Conservation (phyloP, 2,797 vertebrate species). For the Megalops cyprinoides region DNA sequence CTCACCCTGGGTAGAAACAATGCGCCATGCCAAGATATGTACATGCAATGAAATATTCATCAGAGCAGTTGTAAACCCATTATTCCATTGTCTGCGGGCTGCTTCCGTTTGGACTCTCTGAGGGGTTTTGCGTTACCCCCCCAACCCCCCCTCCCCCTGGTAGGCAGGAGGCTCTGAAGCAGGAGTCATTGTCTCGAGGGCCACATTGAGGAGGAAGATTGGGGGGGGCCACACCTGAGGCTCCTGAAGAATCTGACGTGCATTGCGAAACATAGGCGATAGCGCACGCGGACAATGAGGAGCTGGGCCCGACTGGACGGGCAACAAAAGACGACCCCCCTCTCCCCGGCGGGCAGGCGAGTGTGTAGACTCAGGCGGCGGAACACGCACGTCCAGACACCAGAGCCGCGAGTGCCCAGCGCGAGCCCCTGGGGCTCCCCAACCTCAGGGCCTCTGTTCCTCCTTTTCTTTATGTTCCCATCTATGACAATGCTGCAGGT, state of each 20-base stretch:
- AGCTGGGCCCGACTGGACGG: conserved; percentile 44
- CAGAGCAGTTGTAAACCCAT: conserved; percentile 46
- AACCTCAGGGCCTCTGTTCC: too few species aligned
- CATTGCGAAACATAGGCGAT: conserved; percentile 54
- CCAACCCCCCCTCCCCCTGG: conserved; percentile 42
- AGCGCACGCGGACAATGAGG: conserved; percentile 57
- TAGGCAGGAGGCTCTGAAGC: neutral
- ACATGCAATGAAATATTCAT: conserved; percentile 57
- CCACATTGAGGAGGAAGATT: neutral
- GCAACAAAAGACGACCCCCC: neutral
- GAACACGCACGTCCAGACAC: too few species aligned
- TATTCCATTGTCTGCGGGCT: conserved; percentile 49
- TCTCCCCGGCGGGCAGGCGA: neutral
- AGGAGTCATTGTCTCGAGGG: conserved; percentile 54
- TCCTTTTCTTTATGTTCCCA: too few species aligned
- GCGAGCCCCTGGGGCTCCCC: too few species aligned
- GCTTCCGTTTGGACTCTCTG: neutral
- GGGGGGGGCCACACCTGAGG: conserved; percentile 38
- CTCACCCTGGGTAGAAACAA: conserved; percentile 25
- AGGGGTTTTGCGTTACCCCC: neutral
- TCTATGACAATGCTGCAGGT: too few species aligned
- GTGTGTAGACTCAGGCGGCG: too few species aligned
- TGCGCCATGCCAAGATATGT: conserved; percentile 25
- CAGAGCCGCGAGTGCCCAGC: too few species aligned
- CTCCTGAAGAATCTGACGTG: conserved; percentile 44